phyloP scores from a whole-genome alignment of 2,113 vertebrate genomes.

The Cisticola juncidis region DNA sequence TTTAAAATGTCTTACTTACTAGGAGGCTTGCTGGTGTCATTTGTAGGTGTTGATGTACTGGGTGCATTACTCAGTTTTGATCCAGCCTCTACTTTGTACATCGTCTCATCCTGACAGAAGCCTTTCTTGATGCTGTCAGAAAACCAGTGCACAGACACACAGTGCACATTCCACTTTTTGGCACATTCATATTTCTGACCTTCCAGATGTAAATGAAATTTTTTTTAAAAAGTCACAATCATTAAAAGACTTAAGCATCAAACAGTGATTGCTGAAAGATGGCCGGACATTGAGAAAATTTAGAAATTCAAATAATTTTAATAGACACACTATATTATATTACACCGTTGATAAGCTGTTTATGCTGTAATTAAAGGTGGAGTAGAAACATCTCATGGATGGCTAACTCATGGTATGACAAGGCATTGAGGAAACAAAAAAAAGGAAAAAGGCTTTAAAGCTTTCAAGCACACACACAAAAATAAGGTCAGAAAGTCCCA shows the following conservation, averaged over 20 bases:
- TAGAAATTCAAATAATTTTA: neutral
- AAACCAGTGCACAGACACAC: slow-evolving; percentile 91
- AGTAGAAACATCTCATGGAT: neutral
- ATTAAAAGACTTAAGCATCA: neutral
- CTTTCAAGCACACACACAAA: neutral
- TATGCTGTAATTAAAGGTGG: neutral
- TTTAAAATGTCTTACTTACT: slow-evolving; percentile 70
- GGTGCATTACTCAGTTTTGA: slow-evolving; percentile 60
- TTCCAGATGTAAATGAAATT: slow-evolving; percentile 47
- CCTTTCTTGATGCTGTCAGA: slow-evolving; percentile 93
- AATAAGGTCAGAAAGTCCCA: neutral
- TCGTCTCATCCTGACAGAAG: slow-evolving; percentile 92
- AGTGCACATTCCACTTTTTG: slow-evolving; percentile 93
- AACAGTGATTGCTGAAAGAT: neutral
- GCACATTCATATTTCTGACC: slow-evolving; percentile 98
- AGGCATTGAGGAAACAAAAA: neutral
- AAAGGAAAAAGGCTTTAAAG: neutral
- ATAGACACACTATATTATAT: neutral
- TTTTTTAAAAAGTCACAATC: neutral
- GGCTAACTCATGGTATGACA: neutral
- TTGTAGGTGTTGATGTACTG: slow-evolving; percentile 89
- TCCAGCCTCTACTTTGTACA: slow-evolving; percentile 78
- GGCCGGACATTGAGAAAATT: neutral
- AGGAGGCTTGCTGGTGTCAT: slow-evolving; percentile 53
- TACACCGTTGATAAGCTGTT: neutral